These are phyloP conservation scores for Ganaspis brasiliensis DNA, from an alignment of 2,888 invertebrate species.

Conservation along the genomic window DNA sequence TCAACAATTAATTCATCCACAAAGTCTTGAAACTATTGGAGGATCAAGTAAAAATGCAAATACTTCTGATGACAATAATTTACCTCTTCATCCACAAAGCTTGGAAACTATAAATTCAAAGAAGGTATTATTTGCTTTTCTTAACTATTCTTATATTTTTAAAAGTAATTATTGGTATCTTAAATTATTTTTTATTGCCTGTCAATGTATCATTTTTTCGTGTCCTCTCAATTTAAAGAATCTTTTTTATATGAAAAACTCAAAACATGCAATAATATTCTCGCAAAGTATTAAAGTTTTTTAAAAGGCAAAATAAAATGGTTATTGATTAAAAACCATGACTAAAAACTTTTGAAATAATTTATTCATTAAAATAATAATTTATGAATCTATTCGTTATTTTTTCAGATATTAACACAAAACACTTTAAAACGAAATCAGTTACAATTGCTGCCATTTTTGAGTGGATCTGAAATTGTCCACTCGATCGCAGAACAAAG, in stretches of 20 bases:
- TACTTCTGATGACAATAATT: conserved; percentile 81
- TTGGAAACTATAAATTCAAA: conserved; percentile 86
- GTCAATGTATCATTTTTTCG: no score
- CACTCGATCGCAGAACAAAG: conserved; percentile 93
- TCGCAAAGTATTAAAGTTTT: no score
- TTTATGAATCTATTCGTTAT: no score
- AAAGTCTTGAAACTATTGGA: conserved; percentile 78
- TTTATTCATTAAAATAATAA: no score
- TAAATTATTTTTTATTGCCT: no score
- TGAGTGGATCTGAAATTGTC: conserved; percentile 88
- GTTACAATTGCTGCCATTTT: conserved; percentile 76
- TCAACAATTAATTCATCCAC: conserved; percentile 77
- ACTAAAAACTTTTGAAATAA: no score
- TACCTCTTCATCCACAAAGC: conserved; percentile 91
- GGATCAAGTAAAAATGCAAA: conserved; percentile 75
- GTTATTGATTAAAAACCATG: no score
- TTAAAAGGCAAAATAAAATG: no score
- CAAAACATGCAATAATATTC: no score
- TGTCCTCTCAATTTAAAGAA: no score
- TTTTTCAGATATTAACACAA: conserved; percentile 74
- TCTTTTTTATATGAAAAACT: not conserved
- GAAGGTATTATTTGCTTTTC: conserved; percentile 65
- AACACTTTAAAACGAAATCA: conserved; percentile 78
- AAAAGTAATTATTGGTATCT: no score
- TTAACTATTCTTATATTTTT: not conserved